Evolutionary conservation across 2,888 invertebrate genomes (phyloP).

Genomic region (Melinopterus prodromus): DNA sequence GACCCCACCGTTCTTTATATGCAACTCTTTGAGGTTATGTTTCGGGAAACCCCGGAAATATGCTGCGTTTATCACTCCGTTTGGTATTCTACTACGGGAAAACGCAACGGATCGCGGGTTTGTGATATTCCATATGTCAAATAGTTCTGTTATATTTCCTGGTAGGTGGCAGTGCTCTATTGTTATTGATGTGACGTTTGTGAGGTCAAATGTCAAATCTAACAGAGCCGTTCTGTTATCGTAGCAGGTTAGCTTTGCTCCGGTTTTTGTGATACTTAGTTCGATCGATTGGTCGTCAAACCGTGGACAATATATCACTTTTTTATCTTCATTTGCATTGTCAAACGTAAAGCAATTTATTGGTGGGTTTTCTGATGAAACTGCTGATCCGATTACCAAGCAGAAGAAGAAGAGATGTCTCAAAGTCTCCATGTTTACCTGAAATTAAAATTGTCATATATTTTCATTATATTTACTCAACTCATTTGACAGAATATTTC

Average conservation of each 20-base stretch:
- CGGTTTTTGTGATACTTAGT: not conserved
- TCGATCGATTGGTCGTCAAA: not conserved
- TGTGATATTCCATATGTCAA: slow-evolving; percentile 14
- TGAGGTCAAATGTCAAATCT: not conserved
- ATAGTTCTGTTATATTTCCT: slow-evolving; percentile 5
- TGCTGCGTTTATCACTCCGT: slow-evolving; percentile 37
- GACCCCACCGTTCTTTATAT: slow-evolving; percentile 35
- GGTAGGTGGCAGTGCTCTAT: not conserved
- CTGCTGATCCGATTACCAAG: not conserved
- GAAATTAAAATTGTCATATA: not conserved
- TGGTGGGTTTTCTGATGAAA: not conserved
- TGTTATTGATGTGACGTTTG: not conserved
- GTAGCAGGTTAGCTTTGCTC: not conserved
- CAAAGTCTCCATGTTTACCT: not conserved
- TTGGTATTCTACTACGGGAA: not conserved
- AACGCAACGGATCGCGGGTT: not conserved
- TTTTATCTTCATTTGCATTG: not conserved
- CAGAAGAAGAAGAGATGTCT: not conserved
- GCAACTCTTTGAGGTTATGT: not conserved
- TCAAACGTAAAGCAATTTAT: not conserved
- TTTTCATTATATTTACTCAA: no score
- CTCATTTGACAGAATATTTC: no score
- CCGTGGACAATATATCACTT: not conserved
- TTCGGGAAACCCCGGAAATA: slow-evolving; percentile 43
- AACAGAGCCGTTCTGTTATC: not conserved